phyloP scores from a whole-genome alignment of 1,140 invertebrate species.

The Daktulosphaira vitifoliae region DNA sequence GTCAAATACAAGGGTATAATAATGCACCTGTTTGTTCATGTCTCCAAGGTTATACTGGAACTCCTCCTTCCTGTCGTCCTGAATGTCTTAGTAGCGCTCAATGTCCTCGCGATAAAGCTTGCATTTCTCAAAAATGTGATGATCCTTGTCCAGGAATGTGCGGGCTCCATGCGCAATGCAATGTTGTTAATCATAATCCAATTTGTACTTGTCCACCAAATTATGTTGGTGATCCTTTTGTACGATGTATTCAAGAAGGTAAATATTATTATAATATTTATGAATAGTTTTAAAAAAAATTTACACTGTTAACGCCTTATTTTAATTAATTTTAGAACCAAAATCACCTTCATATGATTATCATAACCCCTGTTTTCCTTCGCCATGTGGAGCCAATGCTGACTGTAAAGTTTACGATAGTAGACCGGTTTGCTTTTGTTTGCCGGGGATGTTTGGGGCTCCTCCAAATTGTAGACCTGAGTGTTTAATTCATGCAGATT shows the following conservation, averaged over 20 bases:
- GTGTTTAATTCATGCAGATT: constrained; percentile 45
- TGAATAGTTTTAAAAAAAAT: too few relatives aligned
- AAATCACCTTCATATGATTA: constrained; percentile 38
- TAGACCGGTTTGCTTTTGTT: constrained; percentile 65
- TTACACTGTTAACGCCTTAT: too few relatives aligned
- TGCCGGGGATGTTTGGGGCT: constrained; percentile 61
- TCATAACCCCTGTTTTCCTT: constrained; percentile 62
- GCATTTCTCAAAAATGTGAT: constrained; percentile 67
- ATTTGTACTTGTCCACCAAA: constrained; percentile 70
- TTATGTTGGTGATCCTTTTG: constrained; percentile 72
- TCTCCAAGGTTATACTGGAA: constrained; percentile 61
- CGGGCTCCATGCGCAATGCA: constrained; percentile 66
- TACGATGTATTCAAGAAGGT: constrained; percentile 62
- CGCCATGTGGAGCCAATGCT: constrained; percentile 73
- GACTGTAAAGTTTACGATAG: constrained; percentile 60
- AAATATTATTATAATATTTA: constrained; percentile 42
- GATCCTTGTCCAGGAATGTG: constrained; percentile 74
- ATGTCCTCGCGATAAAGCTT: constrained; percentile 60
- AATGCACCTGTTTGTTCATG: constrained; percentile 73
- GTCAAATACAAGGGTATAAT: constrained; percentile 52
- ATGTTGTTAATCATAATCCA: constrained; percentile 73
- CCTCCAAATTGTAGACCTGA: constrained; percentile 45
- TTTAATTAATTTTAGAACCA: constrained; percentile 8
- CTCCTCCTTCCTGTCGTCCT: constrained; percentile 65
- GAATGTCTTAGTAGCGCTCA: constrained; percentile 72